Percentiles rank a stretch among this genome's conserved stretches.
Conservation (phyloP, 2,113 vertebrate genomes). For the Cyanocitta stelleri region DNA sequence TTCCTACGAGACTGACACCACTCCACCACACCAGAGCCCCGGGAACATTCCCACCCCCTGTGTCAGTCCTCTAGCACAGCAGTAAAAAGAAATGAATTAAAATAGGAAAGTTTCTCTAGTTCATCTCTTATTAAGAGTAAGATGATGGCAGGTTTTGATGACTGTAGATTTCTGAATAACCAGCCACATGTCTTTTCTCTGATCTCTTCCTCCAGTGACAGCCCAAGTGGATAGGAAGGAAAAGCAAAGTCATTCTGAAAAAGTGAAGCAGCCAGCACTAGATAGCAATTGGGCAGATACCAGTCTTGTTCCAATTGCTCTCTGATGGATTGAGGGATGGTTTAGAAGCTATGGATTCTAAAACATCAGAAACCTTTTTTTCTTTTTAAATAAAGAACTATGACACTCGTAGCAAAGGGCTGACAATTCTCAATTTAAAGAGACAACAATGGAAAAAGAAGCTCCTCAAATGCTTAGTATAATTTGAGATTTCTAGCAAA, state of each 20-base stretch:
- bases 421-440: background rate
- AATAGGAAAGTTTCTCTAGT: background rate
- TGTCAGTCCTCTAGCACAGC: background rate
- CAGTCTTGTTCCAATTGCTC: background rate
- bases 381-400: background rate
- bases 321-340: background rate
- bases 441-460: background rate
- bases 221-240: background rate
- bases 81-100: background rate
- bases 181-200: background rate
- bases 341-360: background rate
- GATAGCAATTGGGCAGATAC: background rate
- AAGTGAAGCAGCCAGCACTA: background rate
- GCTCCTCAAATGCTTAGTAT: background rate
- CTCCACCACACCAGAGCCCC: accelerated
- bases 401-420: background rate
- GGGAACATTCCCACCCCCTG: accelerated
- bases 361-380: background rate
- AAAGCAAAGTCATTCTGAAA: background rate
- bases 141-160: background rate
- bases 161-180: background rate
- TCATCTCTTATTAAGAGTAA: background rate
- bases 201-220: background rate
- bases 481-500: background rate
- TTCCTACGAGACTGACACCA: background rate